These are phyloP conservation scores for Mycetomoellerius zeteki DNA, from an alignment of 1,140 invertebrate species.

Conservation along the genomic window DNA sequence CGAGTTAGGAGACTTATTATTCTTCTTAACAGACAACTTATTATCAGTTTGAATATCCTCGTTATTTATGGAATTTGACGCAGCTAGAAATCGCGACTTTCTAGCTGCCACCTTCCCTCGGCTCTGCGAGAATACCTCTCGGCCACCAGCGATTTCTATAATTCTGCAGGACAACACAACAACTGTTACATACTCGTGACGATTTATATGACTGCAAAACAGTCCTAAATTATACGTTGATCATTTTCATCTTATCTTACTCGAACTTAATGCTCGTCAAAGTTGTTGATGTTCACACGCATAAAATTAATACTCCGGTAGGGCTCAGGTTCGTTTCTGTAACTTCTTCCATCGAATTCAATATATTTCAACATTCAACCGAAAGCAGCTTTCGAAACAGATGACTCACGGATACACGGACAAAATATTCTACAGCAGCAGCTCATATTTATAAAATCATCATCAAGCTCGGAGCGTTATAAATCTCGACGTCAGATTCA, in stretches of 20 bases:
- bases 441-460: slow-evolving; percentile 6
- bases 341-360: background rate
- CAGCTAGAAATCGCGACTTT: slow-evolving; percentile 90
- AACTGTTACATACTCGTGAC: background rate
- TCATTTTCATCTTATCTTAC: background rate
- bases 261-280: background rate
- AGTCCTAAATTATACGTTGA: background rate
- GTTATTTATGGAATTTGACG: slow-evolving; percentile 87
- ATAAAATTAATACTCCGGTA: background rate
- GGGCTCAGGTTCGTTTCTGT: background rate
- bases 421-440: background rate
- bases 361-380: background rate
- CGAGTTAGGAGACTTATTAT: slow-evolving; percentile 88
- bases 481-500: slow-evolving; percentile 19
- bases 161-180: slow-evolving; percentile 88
- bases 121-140: slow-evolving; percentile 95
- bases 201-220: background rate
- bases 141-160: slow-evolving; percentile 95
- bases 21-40: slow-evolving; percentile 86
- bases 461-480: background rate
- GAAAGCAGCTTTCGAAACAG: background rate
- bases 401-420: background rate
- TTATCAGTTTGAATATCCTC: slow-evolving; percentile 86
- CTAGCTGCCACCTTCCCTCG: slow-evolving; percentile 91
- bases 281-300: background rate